phyloP scores from a whole-genome alignment of 1,140 invertebrate genomes.

The Formica selysi region DNA sequence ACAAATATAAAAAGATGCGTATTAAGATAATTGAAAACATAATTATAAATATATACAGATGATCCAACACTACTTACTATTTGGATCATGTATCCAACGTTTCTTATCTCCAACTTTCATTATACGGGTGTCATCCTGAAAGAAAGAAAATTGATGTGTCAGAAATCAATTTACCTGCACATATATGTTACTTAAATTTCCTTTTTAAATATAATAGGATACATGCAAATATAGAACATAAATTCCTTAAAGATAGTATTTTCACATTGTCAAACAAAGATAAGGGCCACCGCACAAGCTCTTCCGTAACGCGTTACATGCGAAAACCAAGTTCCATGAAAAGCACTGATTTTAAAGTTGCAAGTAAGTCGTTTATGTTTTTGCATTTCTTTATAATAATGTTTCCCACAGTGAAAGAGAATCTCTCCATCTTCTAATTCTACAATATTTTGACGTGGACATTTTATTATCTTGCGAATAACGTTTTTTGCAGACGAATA shows the following conservation, averaged over 20 bases:
- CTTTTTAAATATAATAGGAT: not conserved
- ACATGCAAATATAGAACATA: not conserved
- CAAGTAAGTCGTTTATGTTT: no score
- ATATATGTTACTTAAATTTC: not conserved
- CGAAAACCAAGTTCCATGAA: no score
- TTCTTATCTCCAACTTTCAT: slow-evolving; percentile 89
- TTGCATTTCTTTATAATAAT: no score
- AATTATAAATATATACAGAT: not conserved
- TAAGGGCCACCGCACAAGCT: not conserved
- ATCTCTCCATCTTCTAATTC: no score
- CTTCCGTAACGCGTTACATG: no score
- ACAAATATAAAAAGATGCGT: no score
- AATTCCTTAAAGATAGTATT: slow-evolving; percentile 11
- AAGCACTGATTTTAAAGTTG: no score
- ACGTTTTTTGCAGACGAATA: no score
- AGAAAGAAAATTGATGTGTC: slow-evolving; percentile 64
- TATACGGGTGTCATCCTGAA: slow-evolving; percentile 86
- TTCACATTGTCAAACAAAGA: slow-evolving; percentile 48
- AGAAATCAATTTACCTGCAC: not conserved
- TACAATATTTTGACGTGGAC: no score
- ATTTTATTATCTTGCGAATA: no score
- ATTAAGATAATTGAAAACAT: not conserved
- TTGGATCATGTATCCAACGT: slow-evolving; percentile 91
- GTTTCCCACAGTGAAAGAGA: no score
- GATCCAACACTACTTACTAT: slow-evolving; percentile 88